Conservation (phyloP, 2,797 vertebrate genomes). For the Pteropus rufus region DNA sequence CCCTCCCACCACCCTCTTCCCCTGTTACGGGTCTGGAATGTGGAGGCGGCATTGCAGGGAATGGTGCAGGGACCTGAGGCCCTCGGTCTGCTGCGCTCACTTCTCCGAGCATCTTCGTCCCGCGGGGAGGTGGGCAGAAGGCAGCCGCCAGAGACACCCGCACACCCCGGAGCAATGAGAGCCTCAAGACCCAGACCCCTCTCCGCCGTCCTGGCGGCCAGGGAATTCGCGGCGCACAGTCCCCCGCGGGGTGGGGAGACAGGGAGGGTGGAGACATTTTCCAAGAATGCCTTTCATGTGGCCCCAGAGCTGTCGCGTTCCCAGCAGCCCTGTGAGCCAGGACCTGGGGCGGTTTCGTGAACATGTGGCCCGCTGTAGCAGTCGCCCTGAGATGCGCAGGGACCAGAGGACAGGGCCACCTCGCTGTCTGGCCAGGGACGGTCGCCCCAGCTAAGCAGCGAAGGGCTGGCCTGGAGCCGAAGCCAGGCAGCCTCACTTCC, state of each 20-base stretch:
- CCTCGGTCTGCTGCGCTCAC: neutral
- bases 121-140: neutral
- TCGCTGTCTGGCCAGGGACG: neutral
- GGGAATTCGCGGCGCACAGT: neutral
- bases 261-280: neutral
- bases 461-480: neutral
- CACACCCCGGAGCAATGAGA: slow-evolving; percentile 57
- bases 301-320: slow-evolving; percentile 43
- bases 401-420: neutral
- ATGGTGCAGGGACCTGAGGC: neutral
- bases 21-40: neutral
- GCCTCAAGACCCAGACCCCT: neutral
- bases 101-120: neutral
- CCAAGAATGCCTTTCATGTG: slow-evolving; percentile 71
- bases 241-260: neutral
- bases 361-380: neutral
- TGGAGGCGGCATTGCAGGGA: neutral
- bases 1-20: neutral
- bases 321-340: slow-evolving; percentile 13
- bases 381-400: neutral
- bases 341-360: neutral
- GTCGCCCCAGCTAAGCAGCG: neutral
- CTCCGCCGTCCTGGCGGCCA: neutral
- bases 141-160: neutral
- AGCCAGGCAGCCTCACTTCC: no score